Conservation (phyloP, 2,113 vertebrate genomes). For the Excalfactoria chinensis region DNA sequence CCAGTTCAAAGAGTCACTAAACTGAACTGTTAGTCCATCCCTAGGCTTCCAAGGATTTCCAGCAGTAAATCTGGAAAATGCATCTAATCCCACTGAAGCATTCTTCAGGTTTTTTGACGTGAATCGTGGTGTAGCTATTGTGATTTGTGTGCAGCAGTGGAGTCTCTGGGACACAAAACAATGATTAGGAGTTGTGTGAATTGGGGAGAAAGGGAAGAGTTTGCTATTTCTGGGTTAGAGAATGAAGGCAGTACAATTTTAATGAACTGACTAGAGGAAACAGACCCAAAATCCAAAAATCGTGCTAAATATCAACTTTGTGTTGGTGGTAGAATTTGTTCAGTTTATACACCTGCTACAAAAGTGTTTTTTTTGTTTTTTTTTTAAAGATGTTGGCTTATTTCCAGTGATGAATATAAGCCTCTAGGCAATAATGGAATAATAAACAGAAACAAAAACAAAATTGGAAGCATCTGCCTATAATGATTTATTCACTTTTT, state of each 20-base stretch:
- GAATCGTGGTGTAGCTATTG: not conserved
- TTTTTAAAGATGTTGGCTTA: slow-evolving; percentile 1
- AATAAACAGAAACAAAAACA: slow-evolving; percentile 40
- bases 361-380: not conserved
- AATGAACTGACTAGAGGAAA: slow-evolving; percentile 42
- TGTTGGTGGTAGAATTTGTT: slow-evolving; percentile 42
- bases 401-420: slow-evolving; percentile 34
- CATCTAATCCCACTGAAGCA: not conserved
- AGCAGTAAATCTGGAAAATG: slow-evolving; percentile 49
- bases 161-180: not conserved
- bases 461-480: slow-evolving; percentile 32
- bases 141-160: not conserved
- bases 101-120: not conserved
- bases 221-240: slow-evolving; percentile 39
- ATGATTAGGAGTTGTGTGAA: slow-evolving; percentile 4
- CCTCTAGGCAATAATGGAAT: slow-evolving; percentile 28
- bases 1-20: slow-evolving; percentile 14
- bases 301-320: slow-evolving; percentile 41
- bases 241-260: slow-evolving; percentile 45
- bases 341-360: slow-evolving; percentile 63
- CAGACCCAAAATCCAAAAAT: slow-evolving; percentile 25
- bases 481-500: slow-evolving; percentile 26
- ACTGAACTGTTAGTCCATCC: not conserved
- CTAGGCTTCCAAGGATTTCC: slow-evolving; percentile 34
- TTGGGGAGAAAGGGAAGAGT: not conserved